Evolutionary conservation across 2,113 vertebrate genomes (phyloP), one percentile per base, ranked within the genome.

Genomic region (Ammodytes dubius): DNA sequence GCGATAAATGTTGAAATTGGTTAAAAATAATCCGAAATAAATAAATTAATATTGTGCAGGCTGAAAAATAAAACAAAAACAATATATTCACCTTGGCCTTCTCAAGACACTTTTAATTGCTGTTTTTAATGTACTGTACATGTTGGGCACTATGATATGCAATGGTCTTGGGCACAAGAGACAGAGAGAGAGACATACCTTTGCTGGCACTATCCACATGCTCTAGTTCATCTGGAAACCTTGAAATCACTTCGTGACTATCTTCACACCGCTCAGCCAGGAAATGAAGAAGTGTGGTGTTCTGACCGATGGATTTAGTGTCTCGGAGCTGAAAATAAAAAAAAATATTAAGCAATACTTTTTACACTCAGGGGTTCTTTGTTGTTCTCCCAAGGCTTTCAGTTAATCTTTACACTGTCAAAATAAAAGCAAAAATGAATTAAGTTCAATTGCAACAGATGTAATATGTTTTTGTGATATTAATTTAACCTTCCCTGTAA

Each of bases 151-250:
- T 52, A 5, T 46, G 7, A 49, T 15, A 46, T n/a, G 19, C 1
- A 2, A n/a, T n/a, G 13, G 40, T 59, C 17, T 7, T 27, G 27
- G 27, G 27, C 6, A 50, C n/a, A 15, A 72, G 35, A 4, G 7
- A 42, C 2, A 67, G 37, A 68, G 3, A 50, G 6, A 65, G 1
- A 73, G 3, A 83, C 91, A 88, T 96, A 99, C 98, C 97, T 97
- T 96, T 99, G 87, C 98, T 99, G 74, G 98, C 98, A 68, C 87
- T 97, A 42, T 99, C 98, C 81, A 99, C 96, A 0, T 99, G 97
- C 46, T 95, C 95, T 71, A 99, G 90, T 71, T 99, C 98, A 4
- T 99, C 98, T 5, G 97, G 96, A 85, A 99, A 99, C 87, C 96
- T 97, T 77, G 98, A 78, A 70, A 99, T 97, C 52, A 96, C 96